A percentile compares a stretch with the other conserved stretches of the same genome.
Evolutionary conservation across 1,140 invertebrate genomes (phyloP).

Genomic region (Pseudomyrmex flavicornis): DNA sequence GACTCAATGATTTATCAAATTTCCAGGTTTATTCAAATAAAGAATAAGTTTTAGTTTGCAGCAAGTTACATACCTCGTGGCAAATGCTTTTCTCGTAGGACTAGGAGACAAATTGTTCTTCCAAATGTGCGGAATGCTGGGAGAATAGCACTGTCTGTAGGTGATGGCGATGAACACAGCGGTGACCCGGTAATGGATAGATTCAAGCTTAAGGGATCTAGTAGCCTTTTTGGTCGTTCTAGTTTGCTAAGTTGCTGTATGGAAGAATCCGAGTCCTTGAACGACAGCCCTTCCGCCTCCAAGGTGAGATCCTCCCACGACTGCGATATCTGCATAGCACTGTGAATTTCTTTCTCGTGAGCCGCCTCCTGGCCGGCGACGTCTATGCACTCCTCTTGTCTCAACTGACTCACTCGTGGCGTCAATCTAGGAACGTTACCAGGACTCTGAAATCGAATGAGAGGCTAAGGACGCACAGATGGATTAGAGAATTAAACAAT

Average conservation of each 20-base stretch:
- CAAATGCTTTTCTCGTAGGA: constrained; percentile 92
- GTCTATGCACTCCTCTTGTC: constrained; percentile 95
- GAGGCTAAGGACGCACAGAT: background rate
- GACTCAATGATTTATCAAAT: no score
- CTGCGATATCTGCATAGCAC: constrained; percentile 95
- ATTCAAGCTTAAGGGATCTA: constrained; percentile 83
- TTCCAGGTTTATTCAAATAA: no score
- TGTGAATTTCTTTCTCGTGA: constrained; percentile 95
- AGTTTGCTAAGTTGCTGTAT: constrained; percentile 80
- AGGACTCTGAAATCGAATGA: constrained; percentile 78
- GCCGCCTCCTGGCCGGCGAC: constrained; percentile 92
- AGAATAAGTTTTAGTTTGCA: constrained; percentile 9
- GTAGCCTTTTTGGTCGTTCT: constrained; percentile 80
- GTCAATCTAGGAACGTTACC: constrained; percentile 89
- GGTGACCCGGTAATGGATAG: constrained; percentile 81
- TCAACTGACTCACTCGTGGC: constrained; percentile 93
- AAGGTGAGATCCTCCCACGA: constrained; percentile 95
- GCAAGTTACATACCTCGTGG: constrained; percentile 86
- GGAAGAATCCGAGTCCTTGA: constrained; percentile 83
- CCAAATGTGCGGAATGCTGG: constrained; percentile 86
- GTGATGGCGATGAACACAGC: constrained; percentile 88
- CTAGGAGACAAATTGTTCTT: constrained; percentile 91
- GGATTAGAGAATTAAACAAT: background rate
- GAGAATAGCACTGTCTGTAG: constrained; percentile 89
- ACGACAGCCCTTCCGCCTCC: constrained; percentile 87